Conservation (phyloP, 2,888 invertebrate genomes). For the Drosophila yooni region DNA sequence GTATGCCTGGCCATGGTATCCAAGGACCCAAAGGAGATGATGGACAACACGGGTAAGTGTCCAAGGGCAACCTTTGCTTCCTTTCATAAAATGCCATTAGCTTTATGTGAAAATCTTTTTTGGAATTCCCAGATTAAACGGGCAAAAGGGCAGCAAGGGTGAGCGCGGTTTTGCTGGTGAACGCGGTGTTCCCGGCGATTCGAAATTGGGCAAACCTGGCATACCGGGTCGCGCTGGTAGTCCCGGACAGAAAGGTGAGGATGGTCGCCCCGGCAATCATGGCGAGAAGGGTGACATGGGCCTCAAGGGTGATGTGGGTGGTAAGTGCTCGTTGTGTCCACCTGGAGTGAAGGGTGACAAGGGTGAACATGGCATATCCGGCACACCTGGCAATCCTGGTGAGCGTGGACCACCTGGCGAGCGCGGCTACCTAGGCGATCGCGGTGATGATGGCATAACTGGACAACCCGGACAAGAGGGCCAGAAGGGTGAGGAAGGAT, state of each 20-base stretch:
- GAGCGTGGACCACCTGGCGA: slow-evolving; percentile 86
- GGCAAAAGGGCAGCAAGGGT: slow-evolving; percentile 91
- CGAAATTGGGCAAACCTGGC: slow-evolving; percentile 91
- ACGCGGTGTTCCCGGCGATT: slow-evolving; percentile 92
- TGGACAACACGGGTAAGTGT: slow-evolving; percentile 88
- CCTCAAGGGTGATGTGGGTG: slow-evolving; percentile 92
- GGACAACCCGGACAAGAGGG: not conserved
- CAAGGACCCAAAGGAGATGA: slow-evolving; percentile 91
- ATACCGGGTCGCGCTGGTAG: slow-evolving; percentile 89
- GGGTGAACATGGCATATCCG: slow-evolving; percentile 90
- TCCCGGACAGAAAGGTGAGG: slow-evolving; percentile 89
- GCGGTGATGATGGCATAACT: not conserved
- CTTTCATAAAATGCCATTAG: not conserved
- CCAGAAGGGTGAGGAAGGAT: slow-evolving; percentile 85
- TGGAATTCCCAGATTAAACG: slow-evolving; percentile 83
- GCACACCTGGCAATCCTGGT: slow-evolving; percentile 89
- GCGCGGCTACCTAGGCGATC: not conserved
- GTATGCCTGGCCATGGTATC: slow-evolving; percentile 87
- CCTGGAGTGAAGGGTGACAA: slow-evolving; percentile 91
- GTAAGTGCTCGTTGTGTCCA: slow-evolving; percentile 91
- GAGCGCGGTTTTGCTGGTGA: slow-evolving; percentile 90
- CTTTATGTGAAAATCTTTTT: not conserved
- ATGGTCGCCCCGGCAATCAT: slow-evolving; percentile 89
- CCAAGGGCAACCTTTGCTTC: not conserved
- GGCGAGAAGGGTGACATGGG: slow-evolving; percentile 88